Conservation (phyloP, 2,888 invertebrate genomes). For the Masnerella sp. region DNA sequence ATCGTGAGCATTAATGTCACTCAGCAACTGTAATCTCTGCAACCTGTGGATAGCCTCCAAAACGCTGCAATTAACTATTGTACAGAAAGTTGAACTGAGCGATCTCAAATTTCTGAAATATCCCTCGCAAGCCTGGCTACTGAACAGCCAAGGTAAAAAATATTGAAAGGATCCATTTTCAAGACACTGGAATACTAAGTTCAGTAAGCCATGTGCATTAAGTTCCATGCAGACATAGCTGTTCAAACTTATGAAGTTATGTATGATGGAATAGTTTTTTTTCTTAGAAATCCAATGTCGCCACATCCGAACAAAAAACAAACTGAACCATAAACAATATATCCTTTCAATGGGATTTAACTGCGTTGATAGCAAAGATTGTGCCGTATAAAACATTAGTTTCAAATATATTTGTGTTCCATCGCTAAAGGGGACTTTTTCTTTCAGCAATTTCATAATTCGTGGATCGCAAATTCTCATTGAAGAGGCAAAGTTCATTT, state of each 20-base stretch:
- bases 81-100: conserved; percentile 1
- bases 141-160: conserved; percentile 38
- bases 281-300: conserved; percentile 55
- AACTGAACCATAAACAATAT: conserved; percentile 60
- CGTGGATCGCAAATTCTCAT: conserved; percentile 61
- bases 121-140: conserved; percentile 41
- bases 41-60: background rate
- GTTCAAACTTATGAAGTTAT: conserved; percentile 59
- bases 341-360: conserved; percentile 49
- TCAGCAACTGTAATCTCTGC: background rate
- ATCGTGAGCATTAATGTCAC: background rate
- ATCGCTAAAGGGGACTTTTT: conserved; percentile 58
- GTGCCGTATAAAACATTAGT: conserved; percentile 55
- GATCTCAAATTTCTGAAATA: conserved; percentile 29
- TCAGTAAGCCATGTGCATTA: conserved; percentile 57
- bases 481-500: conserved; percentile 64
- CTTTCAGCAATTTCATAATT: conserved; percentile 52
- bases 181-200: conserved; percentile 31
- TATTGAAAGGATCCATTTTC: conserved; percentile 8
- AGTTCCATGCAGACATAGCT: conserved; percentile 9
- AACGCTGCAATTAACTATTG: conserved; percentile 1
- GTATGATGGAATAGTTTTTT: conserved; percentile 50
- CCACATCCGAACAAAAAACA: conserved; percentile 59
- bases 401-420: conserved; percentile 63
- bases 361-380: conserved; percentile 42